These are phyloP conservation scores for Anadara kagoshimensis DNA, from an alignment of 1,140 invertebrate species.

Conservation along the genomic window DNA sequence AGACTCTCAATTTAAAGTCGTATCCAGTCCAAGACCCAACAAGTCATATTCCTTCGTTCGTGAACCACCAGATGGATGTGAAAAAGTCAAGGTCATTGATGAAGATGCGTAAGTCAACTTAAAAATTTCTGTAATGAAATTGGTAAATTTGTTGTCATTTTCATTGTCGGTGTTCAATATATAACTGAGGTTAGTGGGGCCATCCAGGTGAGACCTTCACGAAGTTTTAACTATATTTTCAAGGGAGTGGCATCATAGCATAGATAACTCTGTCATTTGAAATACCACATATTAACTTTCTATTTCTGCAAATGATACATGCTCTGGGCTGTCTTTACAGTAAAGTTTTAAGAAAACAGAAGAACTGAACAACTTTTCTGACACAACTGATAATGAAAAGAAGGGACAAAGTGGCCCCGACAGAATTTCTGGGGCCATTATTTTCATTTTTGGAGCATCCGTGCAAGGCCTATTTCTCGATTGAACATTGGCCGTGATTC, in stretches of 20 bases:
- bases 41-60: slow-evolving; percentile 83
- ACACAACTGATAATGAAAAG: too few relatives aligned
- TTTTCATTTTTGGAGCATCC: too few relatives aligned
- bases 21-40: slow-evolving; percentile 85
- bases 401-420: too few relatives aligned
- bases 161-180: slow-evolving; percentile 1
- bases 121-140: background rate
- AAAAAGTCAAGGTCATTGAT: slow-evolving; percentile 83
- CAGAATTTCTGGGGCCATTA: too few relatives aligned
- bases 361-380: too few relatives aligned
- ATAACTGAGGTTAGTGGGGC: slow-evolving; percentile 3
- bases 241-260: background rate
- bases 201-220: background rate
- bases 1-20: slow-evolving; percentile 48
- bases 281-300: background rate
- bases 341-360: too few relatives aligned
- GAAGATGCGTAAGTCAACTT: slow-evolving; percentile 74
- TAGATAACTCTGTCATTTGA: background rate
- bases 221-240: background rate
- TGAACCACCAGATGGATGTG: slow-evolving; percentile 91
- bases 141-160: background rate
- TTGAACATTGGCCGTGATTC: too few relatives aligned
- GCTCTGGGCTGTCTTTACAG: too few relatives aligned
- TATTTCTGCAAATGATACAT: too few relatives aligned
- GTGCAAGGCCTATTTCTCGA: too few relatives aligned